Evolutionary conservation across 2,888 invertebrate species (phyloP), one percentile per base, ranked within the genome.

Genomic region (Acrobasis repandana): DNA sequence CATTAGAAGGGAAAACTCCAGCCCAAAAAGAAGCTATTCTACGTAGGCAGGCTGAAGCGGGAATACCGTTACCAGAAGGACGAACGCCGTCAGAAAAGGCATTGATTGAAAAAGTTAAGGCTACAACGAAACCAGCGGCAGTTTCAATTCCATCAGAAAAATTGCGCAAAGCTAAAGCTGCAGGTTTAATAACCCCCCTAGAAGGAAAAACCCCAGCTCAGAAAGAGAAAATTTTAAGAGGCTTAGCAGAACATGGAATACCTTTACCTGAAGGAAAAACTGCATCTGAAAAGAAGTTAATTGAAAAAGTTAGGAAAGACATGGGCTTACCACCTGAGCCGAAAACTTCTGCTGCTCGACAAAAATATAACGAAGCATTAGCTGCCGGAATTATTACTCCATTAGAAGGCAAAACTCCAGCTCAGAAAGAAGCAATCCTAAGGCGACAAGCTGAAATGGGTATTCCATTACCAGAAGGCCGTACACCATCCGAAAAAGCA

Each of bases 341-440:
- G 2, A 61, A 61, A 43, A 62, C 61, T 1, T 28, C 58, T 1
- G 33, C 38, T 15, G 65, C 54, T 33, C 62, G 48, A 34, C 56
- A 51, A 28, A 56, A 56, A 14, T 62, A 62, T 15, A 51, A 60
- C 6, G 60, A 63, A 65, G 73, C 72, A 1, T 14, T 65, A 34
- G 68, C 68, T 9, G 68, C 64, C 11, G 74, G 73, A 1, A 36
- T 67, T 5, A n/a, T 73, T 0, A 67, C 65, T 1, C 73, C 77
- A 0, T 56, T 72, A 43, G 69, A 75, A 60, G 73, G 69, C 1
- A 71, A 73, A 62, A 51, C 73, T 1, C 64, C 67, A 0, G 63
- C 67, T 0, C 63, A 74, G 49, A 76, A 75, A 56, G 72, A 73
- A 63, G 72, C 71, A 51, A 71, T 73, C 1, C 61, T 74, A 1